Evolutionary conservation across 2,797 vertebrate genomes (phyloP).

Genomic region (Gallirallus australis): DNA sequence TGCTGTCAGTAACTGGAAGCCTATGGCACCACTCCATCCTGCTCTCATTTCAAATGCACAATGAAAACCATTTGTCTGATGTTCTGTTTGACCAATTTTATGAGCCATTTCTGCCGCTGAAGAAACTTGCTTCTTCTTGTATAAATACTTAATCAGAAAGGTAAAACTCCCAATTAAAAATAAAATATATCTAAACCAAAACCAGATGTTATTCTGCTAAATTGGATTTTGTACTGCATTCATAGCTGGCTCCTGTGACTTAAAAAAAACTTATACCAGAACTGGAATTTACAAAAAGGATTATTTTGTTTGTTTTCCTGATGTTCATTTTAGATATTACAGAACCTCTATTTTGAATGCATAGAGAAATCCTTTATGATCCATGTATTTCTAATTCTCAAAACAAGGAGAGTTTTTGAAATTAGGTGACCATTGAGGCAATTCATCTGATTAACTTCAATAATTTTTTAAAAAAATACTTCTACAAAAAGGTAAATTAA

Average conservation of each 20-base stretch:
- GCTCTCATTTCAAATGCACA: not conserved
- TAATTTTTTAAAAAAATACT: not conserved
- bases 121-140: not conserved
- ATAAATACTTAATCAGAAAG: constrained; percentile 12
- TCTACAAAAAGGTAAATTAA: not conserved
- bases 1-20: not conserved
- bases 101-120: not conserved
- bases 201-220: constrained; percentile 10
- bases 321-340: constrained; percentile 18
- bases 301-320: constrained; percentile 46
- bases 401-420: not conserved
- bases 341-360: not conserved
- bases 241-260: not conserved
- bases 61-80: not conserved
- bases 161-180: not conserved
- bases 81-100: not conserved
- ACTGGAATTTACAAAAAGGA: constrained; percentile 15
- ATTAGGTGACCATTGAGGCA: not conserved
- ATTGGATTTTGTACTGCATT: not conserved
- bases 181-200: not conserved
- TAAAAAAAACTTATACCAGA: constrained; percentile 8
- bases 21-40: not conserved
- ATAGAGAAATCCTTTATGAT: not conserved
- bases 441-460: not conserved
- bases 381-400: not conserved